Percentiles rank a stretch among this genome's conserved stretches.
Evolutionary conservation across 2,888 invertebrate species (phyloP).

Genomic region (Cephus nigrinus): DNA sequence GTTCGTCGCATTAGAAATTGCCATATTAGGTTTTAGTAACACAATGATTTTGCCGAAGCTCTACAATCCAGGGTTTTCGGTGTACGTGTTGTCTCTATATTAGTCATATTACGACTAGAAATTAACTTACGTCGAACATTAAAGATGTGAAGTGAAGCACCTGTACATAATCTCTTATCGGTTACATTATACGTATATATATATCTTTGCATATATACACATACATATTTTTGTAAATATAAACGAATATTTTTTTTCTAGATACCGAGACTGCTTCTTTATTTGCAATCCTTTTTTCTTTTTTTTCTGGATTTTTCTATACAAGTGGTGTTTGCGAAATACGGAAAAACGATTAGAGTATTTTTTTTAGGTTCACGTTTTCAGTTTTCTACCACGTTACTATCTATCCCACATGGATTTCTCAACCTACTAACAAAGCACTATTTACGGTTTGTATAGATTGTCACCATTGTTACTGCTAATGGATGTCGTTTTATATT

Average conservation of each 20-base stretch:
- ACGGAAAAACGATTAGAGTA: neutral
- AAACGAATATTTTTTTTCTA: conserved; percentile 42
- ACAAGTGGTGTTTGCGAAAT: neutral
- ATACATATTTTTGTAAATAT: conserved; percentile 40
- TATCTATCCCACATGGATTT: conserved; percentile 7
- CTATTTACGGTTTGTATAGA: conserved; percentile 12
- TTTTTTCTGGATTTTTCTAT: neutral
- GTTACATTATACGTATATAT: conserved; percentile 1
- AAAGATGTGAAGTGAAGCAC: neutral
- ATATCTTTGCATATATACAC: conserved; percentile 26
- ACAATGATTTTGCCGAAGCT: neutral
- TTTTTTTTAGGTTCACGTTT: neutral
- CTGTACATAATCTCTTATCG: conserved; percentile 13
- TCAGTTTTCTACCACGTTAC: neutral
- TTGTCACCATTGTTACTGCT: conserved; percentile 2
- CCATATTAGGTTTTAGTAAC: neutral
- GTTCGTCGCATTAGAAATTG: neutral
- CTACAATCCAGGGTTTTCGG: neutral
- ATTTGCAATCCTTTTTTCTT: conserved; percentile 31
- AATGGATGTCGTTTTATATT: conserved; percentile 1
- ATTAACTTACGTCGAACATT: neutral
- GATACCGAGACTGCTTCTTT: conserved; percentile 26
- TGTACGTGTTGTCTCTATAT: neutral
- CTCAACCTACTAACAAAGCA: conserved; percentile 15
- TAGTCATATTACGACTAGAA: too few species aligned